These are phyloP conservation scores for Onychomys leucogaster DNA, from an alignment of 2,797 vertebrate genomes.

Conservation along the genomic window DNA sequence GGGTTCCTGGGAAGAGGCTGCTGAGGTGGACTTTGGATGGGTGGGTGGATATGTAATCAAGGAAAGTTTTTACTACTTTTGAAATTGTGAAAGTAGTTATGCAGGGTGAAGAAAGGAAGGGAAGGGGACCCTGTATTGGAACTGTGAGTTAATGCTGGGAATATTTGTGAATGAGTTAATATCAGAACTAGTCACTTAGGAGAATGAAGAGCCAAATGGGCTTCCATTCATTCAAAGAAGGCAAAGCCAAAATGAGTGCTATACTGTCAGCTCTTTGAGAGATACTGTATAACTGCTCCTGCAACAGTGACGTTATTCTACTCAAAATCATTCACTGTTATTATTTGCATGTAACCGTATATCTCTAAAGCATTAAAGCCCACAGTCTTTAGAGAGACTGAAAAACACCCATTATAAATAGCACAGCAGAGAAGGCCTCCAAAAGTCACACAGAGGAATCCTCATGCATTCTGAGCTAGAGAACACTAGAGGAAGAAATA, in stretches of 20 bases:
- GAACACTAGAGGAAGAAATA: neutral
- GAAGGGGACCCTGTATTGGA: neutral
- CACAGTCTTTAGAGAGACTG: neutral
- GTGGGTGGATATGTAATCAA: neutral
- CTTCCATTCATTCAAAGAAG: neutral
- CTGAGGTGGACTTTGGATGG: neutral
- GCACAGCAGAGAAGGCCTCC: neutral
- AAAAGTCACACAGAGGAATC: neutral
- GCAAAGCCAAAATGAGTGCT: neutral
- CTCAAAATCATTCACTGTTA: neutral
- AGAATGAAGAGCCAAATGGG: neutral
- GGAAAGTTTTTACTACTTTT: neutral
- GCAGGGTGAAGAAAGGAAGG: neutral
- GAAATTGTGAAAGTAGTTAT: neutral
- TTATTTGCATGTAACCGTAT: neutral
- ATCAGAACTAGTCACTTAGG: neutral
- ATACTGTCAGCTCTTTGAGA: neutral
- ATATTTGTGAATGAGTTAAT: neutral
- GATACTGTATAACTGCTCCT: neutral
- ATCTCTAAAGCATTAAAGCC: neutral
- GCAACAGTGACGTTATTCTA: neutral
- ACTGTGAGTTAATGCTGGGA: neutral
- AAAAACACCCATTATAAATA: neutral
- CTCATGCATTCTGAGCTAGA: neutral
- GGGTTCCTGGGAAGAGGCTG: fast-evolving